Base-by-base conservation (phyloP, 2,888 invertebrate species). In the Microchrysa polita region DNA sequence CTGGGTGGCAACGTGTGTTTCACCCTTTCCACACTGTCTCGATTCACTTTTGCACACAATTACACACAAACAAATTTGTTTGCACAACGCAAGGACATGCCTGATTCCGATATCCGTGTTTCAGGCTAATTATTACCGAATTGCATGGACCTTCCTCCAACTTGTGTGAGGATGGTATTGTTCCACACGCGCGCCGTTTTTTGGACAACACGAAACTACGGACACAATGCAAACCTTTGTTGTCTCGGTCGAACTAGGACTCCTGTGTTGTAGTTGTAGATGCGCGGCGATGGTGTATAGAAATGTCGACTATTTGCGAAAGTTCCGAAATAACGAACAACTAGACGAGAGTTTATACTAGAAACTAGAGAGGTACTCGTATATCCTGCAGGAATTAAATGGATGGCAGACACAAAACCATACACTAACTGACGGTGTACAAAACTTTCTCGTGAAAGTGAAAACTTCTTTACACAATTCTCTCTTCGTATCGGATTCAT, bases 381-480 rank as follows among this genome's bases (percentile, higher is more conserved):
- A 27, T 34, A 34, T 34, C 27, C 27, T 34, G 2, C 27, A 34
- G 7, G 27, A 34, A 34, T 34, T 5, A 34, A 34, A 34, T 34
- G 27, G 27, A 34, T 34, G 27, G 7, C 27, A 34, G 27, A 34
- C 27, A 34, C 27, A 34, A 7, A 7, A 34, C 27, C 27, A 7
- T 5, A 34, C n/a, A n/a, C n/a, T n/a, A n/a, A n/a, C n/a, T n/a
- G n/a, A n/a, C n/a, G n/a, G 27, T 7, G 27, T 7, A 34, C 23
- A 60, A 60, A 63, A 63, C 61, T 63, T 40, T 63, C 61, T 4
- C 20, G 61, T 63, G 61, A 63, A 63, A 63, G 61, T 63, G 61
- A 63, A 63, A 63, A 63, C 18, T 63, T 63, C 27, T 63, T 40
- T 42, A 16, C 18, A 55, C 52, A 52, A 34, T 5, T 52, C 52